Conservation (phyloP, 2,888 invertebrate genomes). For the Leptinotarsa haldemani region DNA sequence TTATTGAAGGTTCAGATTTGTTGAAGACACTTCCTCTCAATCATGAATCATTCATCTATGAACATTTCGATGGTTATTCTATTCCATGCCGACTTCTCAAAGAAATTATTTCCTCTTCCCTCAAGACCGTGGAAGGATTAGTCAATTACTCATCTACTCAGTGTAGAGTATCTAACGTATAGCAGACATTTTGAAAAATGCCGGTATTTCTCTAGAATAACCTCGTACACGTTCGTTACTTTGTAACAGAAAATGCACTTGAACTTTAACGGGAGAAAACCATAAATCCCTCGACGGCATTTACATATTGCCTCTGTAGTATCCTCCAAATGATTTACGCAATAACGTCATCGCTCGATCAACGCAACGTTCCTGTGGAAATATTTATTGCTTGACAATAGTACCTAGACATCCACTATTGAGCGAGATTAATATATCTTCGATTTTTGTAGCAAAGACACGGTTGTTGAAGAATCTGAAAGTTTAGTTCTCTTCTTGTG, state of each 20-base stretch:
- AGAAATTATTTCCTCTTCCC: no score
- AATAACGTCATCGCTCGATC: constrained; percentile 26
- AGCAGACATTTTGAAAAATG: background rate
- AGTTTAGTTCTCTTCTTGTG: no score
- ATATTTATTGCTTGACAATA: constrained; percentile 10
- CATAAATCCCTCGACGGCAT: constrained; percentile 29
- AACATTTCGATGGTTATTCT: no score
- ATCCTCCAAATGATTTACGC: constrained; percentile 30
- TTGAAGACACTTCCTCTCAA: no score
- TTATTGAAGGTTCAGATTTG: no score
- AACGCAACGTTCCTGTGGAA: constrained; percentile 13
- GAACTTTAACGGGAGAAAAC: constrained; percentile 27
- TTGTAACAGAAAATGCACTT: constrained; percentile 29
- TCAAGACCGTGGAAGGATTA: no score
- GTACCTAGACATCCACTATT: constrained; percentile 6
- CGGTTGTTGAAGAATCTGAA: background rate
- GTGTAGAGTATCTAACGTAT: no score
- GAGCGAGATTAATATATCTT: background rate
- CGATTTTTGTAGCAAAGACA: background rate
- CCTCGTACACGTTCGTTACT: constrained; percentile 14
- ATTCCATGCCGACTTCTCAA: no score
- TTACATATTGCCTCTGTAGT: constrained; percentile 35
- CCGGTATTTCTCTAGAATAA: constrained; percentile 1
- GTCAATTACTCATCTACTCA: no score
- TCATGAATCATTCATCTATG: no score